phyloP scores from a whole-genome alignment of 2,113 vertebrate species.

The Saccopteryx bilineata region DNA sequence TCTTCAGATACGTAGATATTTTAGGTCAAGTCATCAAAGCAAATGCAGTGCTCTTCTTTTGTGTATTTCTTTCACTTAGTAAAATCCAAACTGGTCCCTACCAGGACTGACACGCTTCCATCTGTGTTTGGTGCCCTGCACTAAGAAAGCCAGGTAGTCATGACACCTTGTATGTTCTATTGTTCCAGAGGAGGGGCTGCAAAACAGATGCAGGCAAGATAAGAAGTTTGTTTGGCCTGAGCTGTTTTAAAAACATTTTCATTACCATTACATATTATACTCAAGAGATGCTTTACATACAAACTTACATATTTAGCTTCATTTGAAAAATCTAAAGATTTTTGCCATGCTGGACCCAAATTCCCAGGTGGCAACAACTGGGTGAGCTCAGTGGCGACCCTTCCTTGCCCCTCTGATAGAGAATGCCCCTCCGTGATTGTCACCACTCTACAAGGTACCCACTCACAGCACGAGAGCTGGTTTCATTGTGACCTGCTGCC shows the following conservation, averaged over 20 bases:
- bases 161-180: background rate
- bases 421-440: background rate
- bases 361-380: background rate
- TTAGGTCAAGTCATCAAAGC: background rate
- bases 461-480: background rate
- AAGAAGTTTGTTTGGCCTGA: background rate
- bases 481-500: background rate
- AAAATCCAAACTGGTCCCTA: background rate
- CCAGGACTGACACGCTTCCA: background rate
- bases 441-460: background rate
- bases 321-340: constrained; percentile 41
- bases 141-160: background rate
- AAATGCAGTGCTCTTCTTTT: background rate
- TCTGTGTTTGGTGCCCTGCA: background rate
- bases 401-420: background rate
- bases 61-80: background rate
- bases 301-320: constrained; percentile 27
- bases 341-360: background rate
- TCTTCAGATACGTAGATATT: background rate
- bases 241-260: constrained; percentile 8
- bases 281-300: background rate
- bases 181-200: background rate
- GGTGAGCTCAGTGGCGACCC: background rate
- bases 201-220: background rate
- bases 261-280: background rate